Evolutionary conservation across 2,113 vertebrate genomes (phyloP), one percentile per base, ranked within the genome.

Genomic region (Cryptotis parvus): DNA sequence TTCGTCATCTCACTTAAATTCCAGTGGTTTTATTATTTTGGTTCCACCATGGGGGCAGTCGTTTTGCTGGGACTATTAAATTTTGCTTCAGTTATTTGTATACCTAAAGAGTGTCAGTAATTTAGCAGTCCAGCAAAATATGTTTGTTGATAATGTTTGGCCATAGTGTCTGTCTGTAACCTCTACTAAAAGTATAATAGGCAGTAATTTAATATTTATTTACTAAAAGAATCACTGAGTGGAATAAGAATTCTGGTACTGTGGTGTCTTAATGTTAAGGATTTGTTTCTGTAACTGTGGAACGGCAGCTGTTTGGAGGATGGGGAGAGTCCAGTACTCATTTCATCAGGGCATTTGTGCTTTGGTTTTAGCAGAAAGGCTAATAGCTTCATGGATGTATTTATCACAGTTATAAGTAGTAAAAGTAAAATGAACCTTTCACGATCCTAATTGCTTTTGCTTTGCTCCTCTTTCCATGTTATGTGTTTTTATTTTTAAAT

Each of bases 371-470:
- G 43, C 65, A 65, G 43, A 81, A 80, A 79, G 83, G 27, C 93
- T 90, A 87, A 66, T 61, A 77, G 91, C 91, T 92, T 96, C 89
- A 96, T 85, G 89, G 83, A 90, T 93, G 33, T 66, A 24, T 95
- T 95, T 96, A 83, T 93, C 86, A 89, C 95, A 66, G 72, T 86
- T 91, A 84, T 88, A 90, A 90, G 94, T 91, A 95, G 78, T 73
- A 87, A 95, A 96, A 91, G 66, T 92, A 95, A 92, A 95, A 96
- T 97, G 87, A 97, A 91, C 96, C 96, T 97, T 96, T 97, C 63
- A 96, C 39, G 90, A 86, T 97, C 96, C 89, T 97, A 97, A 97
- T 97, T 97, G 93, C 95, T 93, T 94, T 94, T 91, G 45, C 83
- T 94, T 81, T 84, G 72, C 49, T 95, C 58, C 70, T 91, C 39